These are phyloP conservation scores for Neogobius melanostomus DNA, from an alignment of 2,113 vertebrate genomes.

Conservation along the genomic window DNA sequence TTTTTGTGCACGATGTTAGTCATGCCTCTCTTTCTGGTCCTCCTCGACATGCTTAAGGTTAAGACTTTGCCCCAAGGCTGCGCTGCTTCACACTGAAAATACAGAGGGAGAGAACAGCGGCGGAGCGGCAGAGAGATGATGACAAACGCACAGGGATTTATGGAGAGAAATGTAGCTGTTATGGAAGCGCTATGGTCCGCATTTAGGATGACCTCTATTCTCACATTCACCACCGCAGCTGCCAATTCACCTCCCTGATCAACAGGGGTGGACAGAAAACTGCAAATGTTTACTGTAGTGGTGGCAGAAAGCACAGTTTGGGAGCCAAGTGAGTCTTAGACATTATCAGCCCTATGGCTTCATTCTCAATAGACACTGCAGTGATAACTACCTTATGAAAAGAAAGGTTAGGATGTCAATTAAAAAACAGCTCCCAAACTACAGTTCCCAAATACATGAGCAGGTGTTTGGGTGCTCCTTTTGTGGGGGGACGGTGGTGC, in stretches of 20 bases:
- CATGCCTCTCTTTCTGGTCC: slow-evolving; percentile 39
- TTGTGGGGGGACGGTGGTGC: too few relatives aligned
- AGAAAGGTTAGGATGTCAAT: too few relatives aligned
- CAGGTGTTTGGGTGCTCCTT: too few relatives aligned
- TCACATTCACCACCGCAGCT: slow-evolving; percentile 23
- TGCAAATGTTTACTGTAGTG: neutral
- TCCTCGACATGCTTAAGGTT: slow-evolving; percentile 50
- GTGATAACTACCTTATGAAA: too few relatives aligned
- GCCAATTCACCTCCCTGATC: slow-evolving; percentile 18
- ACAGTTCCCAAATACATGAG: too few relatives aligned
- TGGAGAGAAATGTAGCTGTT: slow-evolving; percentile 32
- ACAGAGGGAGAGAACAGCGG: slow-evolving; percentile 25
- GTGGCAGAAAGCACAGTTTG: neutral
- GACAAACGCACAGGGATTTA: slow-evolving; percentile 43
- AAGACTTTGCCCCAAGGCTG: slow-evolving; percentile 52
- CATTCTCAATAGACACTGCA: too few relatives aligned
- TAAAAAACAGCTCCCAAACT: too few relatives aligned
- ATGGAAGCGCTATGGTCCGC: slow-evolving; percentile 28
- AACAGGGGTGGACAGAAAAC: neutral
- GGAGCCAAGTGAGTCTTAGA: too few relatives aligned
- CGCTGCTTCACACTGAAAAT: slow-evolving; percentile 41
- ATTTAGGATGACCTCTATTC: slow-evolving; percentile 39
- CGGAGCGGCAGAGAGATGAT: slow-evolving; percentile 30
- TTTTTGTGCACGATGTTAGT: slow-evolving; percentile 39
- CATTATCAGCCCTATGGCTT: too few relatives aligned